A percentile compares a stretch with the other conserved stretches of the same genome.
Conservation (phyloP, 1,140 invertebrate species). For the Cydia pomonella region DNA sequence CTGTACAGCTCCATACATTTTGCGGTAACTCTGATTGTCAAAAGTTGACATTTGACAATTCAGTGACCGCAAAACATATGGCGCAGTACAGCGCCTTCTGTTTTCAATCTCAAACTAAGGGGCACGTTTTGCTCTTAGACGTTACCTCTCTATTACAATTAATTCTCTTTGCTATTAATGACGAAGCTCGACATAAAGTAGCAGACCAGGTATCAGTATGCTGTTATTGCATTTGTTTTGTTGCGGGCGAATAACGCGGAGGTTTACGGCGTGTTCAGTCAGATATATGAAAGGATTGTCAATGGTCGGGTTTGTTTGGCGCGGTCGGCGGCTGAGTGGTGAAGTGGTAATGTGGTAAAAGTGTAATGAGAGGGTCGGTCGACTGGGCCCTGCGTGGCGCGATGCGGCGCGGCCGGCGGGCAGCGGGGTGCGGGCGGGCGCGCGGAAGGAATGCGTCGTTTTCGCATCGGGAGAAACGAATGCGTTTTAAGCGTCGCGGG, state of each 20-base stretch:
- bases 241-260: constrained; percentile 23
- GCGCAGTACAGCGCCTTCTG: too few relatives aligned
- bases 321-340: constrained; percentile 44
- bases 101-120: too few relatives aligned
- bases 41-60: too few relatives aligned
- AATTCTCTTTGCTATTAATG: too few relatives aligned
- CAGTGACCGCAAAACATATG: too few relatives aligned
- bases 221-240: constrained; percentile 20
- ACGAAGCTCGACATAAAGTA: constrained; percentile 2
- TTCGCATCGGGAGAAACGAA: constrained; percentile 81
- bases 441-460: constrained; percentile 80
- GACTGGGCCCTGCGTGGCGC: constrained; percentile 59
- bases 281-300: constrained; percentile 35
- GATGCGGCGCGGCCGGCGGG: constrained; percentile 51
- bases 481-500: constrained; percentile 80
- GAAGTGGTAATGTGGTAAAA: constrained; percentile 62
- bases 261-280: constrained; percentile 33
- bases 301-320: constrained; percentile 32
- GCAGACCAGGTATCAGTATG: background rate
- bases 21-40: too few relatives aligned
- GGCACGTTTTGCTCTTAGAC: too few relatives aligned
- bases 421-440: constrained; percentile 65
- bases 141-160: too few relatives aligned
- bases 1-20: too few relatives aligned
- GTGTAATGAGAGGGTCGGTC: constrained; percentile 69